Evolutionary conservation across 1,140 invertebrate species (phyloP).

Genomic region (Yoshiicerus persimilis): DNA sequence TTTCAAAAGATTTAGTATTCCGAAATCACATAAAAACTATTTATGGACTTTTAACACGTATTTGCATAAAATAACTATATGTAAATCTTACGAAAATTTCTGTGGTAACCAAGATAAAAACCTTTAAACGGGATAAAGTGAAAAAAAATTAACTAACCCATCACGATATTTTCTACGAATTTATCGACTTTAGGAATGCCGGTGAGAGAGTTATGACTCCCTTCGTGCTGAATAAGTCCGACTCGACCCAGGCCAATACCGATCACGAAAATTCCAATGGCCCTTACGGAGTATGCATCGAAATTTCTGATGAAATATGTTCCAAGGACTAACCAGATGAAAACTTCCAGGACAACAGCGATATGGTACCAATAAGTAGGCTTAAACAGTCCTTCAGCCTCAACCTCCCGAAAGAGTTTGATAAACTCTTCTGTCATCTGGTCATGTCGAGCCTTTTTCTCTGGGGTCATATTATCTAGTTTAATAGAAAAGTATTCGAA

Average conservation of each 20-base stretch:
- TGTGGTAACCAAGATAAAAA: too few relatives aligned
- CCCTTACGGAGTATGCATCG: background rate
- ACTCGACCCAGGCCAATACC: background rate
- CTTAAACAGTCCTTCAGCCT: background rate
- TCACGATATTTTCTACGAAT: background rate
- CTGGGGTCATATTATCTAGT: background rate
- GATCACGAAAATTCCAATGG: background rate
- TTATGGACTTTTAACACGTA: too few relatives aligned
- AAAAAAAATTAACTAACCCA: too few relatives aligned
- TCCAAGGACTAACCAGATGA: background rate
- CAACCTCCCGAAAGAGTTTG: background rate
- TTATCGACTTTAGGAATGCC: constrained; percentile 25
- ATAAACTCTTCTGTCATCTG: background rate
- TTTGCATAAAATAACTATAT: too few relatives aligned
- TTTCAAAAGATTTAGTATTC: too few relatives aligned
- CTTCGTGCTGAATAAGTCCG: constrained; percentile 12
- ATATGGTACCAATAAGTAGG: background rate
- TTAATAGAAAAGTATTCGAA: background rate
- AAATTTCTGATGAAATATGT: background rate
- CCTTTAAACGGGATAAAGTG: too few relatives aligned
- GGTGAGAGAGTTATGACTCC: constrained; percentile 16
- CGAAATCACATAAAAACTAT: too few relatives aligned
- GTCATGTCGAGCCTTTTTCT: background rate
- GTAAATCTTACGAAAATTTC: too few relatives aligned
- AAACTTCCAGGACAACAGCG: background rate